Evolutionary conservation across 2,797 vertebrate genomes (phyloP).

Genomic region (Anguilla obscura): DNA sequence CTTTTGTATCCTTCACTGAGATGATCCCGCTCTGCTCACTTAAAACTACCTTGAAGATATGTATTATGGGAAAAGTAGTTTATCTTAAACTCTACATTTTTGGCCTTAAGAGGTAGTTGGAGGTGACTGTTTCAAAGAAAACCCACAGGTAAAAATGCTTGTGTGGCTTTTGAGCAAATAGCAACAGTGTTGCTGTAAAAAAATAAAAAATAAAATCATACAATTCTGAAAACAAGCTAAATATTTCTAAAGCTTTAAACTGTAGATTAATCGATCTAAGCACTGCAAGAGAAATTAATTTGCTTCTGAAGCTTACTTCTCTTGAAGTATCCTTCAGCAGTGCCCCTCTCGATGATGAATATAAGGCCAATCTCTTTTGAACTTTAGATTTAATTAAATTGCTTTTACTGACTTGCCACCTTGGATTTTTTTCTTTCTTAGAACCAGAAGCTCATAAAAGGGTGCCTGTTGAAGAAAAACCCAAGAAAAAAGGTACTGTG

Average conservation of each 20-base stretch:
- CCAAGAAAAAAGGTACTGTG: conserved; percentile 59
- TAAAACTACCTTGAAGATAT: not conserved
- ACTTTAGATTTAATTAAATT: not conserved
- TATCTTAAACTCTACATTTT: not conserved
- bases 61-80: not conserved
- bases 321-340: not conserved
- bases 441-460: conserved; percentile 51
- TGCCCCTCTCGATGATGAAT: not conserved
- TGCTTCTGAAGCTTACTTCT: not conserved
- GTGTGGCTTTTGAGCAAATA: not conserved
- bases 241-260: not conserved
- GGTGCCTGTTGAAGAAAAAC: conserved; percentile 51
- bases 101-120: not conserved
- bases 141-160: not conserved
- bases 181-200: not conserved
- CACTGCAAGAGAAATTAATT: not conserved
- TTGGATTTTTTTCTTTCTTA: conserved; percentile 32
- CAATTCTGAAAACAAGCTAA: too few species aligned
- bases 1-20: not conserved
- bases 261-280: not conserved
- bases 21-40: not conserved
- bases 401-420: not conserved
- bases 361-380: not conserved
- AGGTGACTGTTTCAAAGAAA: not conserved
- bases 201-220: not conserved